phyloP scores from a whole-genome alignment of 2,888 invertebrate genomes.

The Pollenia amentaria region DNA sequence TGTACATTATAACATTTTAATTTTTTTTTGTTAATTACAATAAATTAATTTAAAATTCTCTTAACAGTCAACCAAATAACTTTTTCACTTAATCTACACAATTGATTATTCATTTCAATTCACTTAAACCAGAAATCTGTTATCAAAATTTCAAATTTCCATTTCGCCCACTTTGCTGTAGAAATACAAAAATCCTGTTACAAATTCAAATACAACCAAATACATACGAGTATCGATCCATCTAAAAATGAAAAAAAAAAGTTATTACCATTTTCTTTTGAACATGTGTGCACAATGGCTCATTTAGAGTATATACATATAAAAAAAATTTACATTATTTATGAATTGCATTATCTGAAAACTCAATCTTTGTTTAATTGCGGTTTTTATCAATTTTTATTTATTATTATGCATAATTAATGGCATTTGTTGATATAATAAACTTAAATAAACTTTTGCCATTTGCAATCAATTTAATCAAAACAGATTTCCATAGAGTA shows the following conservation, averaged over 20 bases:
- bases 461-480: slow-evolving; percentile 12
- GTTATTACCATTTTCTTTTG: neutral
- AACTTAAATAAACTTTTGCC: slow-evolving; percentile 27
- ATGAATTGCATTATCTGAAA: slow-evolving; percentile 11
- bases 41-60: too few relatives aligned
- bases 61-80: too few relatives aligned
- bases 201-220: too few relatives aligned
- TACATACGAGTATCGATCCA: too few relatives aligned
- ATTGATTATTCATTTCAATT: too few relatives aligned
- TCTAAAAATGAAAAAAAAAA: neutral
- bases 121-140: too few relatives aligned
- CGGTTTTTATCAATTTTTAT: slow-evolving; percentile 22
- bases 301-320: neutral
- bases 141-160: too few relatives aligned
- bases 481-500: neutral
- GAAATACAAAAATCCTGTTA: too few relatives aligned
- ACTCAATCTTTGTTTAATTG: slow-evolving; percentile 36
- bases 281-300: neutral
- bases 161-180: too few relatives aligned
- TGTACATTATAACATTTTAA: too few relatives aligned
- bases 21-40: too few relatives aligned
- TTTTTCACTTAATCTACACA: too few relatives aligned
- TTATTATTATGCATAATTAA: slow-evolving; percentile 39
- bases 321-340: neutral
- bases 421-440: slow-evolving; percentile 36